Base-by-base conservation (phyloP, 2,888 invertebrate species). In the Temnothorax rugatulus region DNA sequence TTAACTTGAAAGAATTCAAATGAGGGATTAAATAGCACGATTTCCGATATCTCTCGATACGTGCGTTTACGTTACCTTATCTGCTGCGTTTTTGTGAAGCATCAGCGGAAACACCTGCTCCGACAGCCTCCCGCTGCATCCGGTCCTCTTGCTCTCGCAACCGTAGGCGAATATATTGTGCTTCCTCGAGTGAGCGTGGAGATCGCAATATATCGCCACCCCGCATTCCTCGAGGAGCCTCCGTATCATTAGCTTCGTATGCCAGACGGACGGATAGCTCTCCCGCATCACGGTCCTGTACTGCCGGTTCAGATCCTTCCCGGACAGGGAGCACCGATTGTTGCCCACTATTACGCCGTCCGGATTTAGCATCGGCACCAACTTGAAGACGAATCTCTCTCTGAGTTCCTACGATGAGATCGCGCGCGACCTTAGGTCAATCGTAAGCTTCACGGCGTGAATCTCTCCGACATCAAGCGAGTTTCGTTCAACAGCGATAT, bases 101-200 rank as follows among this genome's bases (percentile, higher is more conserved):
- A 99, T 98, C 89, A 98, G 95, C 7, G 99, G 99, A 95, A 99
- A 99, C 69, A 99, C 97, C 96, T 99, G 98, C 94, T 99, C 99
- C 88, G 97, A 97, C 75, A 99, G 96, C 92, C 97, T 96, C 94
- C 97, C 97, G 73, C 98, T 97, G 21, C 97, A 96, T 90, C 97
- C 97, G 7, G 93, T 91, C 92, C 97, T 96, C 92, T 97, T 96
- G 95, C 97, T 98, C 95, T 98, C 98, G 95, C 99, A 99, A 90
- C 99, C 99, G 94, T 99, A 99, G 93, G 99, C 97, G 95, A 99
- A 99, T 92, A 99, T 97, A 95, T 99, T 99, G 95, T 99, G 98
- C 94, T 97, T 97, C 88, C 99, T 96, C 38, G 99, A 99, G 95
- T 99, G 99, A 52, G 98, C 99, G 95, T 99, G 99, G 92, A 99